Evolutionary conservation across 2,113 vertebrate species (phyloP).

Genomic region (Myotis brandtii): DNA sequence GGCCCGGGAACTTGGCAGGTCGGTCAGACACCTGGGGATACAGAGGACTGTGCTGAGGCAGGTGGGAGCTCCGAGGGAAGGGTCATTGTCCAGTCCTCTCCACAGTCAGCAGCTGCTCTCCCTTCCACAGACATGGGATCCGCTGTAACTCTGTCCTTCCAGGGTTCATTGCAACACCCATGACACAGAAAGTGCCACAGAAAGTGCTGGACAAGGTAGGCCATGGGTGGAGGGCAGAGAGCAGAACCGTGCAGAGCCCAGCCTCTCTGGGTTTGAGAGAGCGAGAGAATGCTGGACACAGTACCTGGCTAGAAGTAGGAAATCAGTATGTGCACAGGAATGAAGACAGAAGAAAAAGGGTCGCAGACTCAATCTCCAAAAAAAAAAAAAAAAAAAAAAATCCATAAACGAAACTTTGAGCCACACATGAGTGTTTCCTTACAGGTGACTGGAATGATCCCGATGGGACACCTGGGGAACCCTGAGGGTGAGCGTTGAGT

Average conservation of each 20-base stretch:
- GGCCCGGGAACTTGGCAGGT: constrained; percentile 90
- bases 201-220: constrained; percentile 90
- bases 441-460: constrained; percentile 85
- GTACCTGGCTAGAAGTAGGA: not conserved
- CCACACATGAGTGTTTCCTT: not conserved
- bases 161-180: constrained; percentile 91
- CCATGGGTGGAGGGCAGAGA: not conserved
- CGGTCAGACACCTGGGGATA: not conserved
- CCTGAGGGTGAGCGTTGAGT: constrained; percentile 86
- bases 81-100: not conserved
- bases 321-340: not conserved
- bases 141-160: constrained; percentile 93
- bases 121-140: constrained; percentile 87
- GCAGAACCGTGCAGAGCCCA: not conserved
- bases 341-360: not conserved
- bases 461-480: constrained; percentile 88
- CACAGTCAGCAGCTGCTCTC: constrained; percentile 24
- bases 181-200: constrained; percentile 92
- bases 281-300: not conserved
- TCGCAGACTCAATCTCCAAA: not conserved
- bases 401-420: not conserved
- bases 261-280: not conserved
- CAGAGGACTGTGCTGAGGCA: not conserved
- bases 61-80: not conserved
- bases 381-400: not conserved